Conservation (phyloP, 2,113 vertebrate species). For the Ovis aries region ARS-UI_Ramb_v3.0 NC_056057.1:38542001-38542500, state of each 20-base stretch:
- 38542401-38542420: background rate
- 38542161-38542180: background rate
- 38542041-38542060: background rate
- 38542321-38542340: background rate
- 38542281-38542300: background rate
- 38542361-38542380: background rate
- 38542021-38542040: background rate
- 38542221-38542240: accelerated
- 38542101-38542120: background rate
- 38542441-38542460: background rate
- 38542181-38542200: background rate
- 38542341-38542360: background rate
- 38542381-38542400: background rate
- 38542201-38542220: background rate
- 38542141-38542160: background rate
- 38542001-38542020: background rate
- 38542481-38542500: background rate
- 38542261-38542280: background rate
- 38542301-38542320: background rate
- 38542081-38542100: background rate
- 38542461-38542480: background rate
- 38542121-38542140: background rate
- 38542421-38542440: background rate
- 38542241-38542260: background rate
- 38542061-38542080: background rate